These are phyloP conservation scores for Apostichopus californicus DNA, from an alignment of 35 echinoderm and acorn worm genomes.

Conservation along the genomic window DNA sequence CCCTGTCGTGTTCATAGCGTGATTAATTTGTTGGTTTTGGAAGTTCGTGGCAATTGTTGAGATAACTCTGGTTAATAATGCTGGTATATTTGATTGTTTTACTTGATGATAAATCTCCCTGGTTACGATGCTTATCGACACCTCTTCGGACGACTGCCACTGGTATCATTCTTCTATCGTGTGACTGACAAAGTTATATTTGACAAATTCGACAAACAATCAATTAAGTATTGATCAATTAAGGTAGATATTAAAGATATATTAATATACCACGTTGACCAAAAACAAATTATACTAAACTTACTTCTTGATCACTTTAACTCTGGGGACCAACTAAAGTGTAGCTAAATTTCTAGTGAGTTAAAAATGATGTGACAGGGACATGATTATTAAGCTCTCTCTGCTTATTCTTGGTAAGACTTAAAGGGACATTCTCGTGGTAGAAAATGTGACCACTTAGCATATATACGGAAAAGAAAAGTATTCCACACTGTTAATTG, in stretches of 20 bases:
- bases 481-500: too few species aligned
- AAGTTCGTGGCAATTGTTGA: neutral
- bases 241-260: slow-evolving; percentile 5
- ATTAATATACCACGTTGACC: neutral
- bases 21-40: neutral
- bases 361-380: too few species aligned
- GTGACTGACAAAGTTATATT: neutral
- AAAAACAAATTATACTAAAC: neutral
- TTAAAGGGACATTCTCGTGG: too few species aligned
- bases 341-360: too few species aligned
- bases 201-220: neutral
- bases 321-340: too few species aligned
- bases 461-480: too few species aligned
- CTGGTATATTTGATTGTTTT: neutral
- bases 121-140: neutral
- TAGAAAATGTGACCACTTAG: too few species aligned
- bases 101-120: neutral
- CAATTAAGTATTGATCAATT: neutral
- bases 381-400: too few species aligned
- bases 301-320: neutral
- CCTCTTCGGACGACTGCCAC: neutral
- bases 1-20: neutral
- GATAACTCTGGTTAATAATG: neutral
- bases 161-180: neutral
- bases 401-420: too few species aligned